Base-by-base conservation (phyloP, 2,113 vertebrate genomes). In the Turdus rufiventris region DNA sequence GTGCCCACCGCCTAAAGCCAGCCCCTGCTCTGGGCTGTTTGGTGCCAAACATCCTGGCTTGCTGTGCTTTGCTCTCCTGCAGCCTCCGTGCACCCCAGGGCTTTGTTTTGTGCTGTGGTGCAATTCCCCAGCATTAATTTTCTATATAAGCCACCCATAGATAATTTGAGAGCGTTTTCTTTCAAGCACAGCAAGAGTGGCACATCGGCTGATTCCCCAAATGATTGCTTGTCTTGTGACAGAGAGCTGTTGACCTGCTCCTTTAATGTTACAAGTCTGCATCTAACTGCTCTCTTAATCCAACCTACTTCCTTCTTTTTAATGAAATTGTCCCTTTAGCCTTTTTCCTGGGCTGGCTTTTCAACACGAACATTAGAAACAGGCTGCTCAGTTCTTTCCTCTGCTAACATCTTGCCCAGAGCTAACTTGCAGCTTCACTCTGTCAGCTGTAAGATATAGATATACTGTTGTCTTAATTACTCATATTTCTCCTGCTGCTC, bases 381-480 rank as follows among this genome's bases (percentile, higher is more conserved):
- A 77, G 60, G 29, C 81, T 92, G 36, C 86, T 95, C 73, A 67
- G 87, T 95, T 91, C 88, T 97, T 95, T 63, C 85, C 85, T 96
- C 72, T 61, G 87, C 91, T 93, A 93, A 91, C 93, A 89, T 94
- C 94, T 97, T 94, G 67, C 77, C 91, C 88, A 96, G 92, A 96
- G 82, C 88, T 94, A 96, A 95, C 88, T 96, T 93, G 73, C 81
- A 95, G 79, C 70, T 93, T 79, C 84, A 11, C 78, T 96, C 78
- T 96, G 83, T 96, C 79, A 93, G 94, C 84, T 95, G 87, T 88
- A 92, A 96, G 86, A 94, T 96, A 96, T 43, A 96, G 93, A 96
- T 91, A 97, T 93, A 94, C 94, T 89, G 87, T 97, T 97, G 96
- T 97, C 96, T 96, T 97, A 97, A 97, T 97, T 97, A 96, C 91